phyloP scores from a whole-genome alignment of 1,140 invertebrate species.

The Anadara kagoshimensis region DNA sequence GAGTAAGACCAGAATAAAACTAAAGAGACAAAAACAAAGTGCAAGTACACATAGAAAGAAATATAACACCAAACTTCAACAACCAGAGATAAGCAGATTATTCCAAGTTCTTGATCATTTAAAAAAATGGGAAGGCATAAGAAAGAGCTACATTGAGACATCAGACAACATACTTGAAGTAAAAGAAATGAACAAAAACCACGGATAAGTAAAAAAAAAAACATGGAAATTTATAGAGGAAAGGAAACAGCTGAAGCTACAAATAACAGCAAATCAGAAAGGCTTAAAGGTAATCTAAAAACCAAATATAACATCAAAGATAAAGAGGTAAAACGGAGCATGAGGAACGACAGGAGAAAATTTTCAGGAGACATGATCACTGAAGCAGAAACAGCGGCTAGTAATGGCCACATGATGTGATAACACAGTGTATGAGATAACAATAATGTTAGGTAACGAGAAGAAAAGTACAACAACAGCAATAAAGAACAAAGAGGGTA shows the following conservation, averaged over 20 bases:
- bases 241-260: no score
- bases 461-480: slow-evolving; percentile 11
- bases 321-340: no score
- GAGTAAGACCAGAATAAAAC: slow-evolving; percentile 20
- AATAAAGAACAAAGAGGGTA: slow-evolving; percentile 4
- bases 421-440: slow-evolving; percentile 7
- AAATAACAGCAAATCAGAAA: no score
- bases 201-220: slow-evolving; percentile 25
- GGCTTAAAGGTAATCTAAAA: no score
- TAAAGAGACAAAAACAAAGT: slow-evolving; percentile 7
- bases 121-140: slow-evolving; percentile 9
- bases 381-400: slow-evolving; percentile 18
- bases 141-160: slow-evolving; percentile 18
- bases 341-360: no score
- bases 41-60: slow-evolving; percentile 2
- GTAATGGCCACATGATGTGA: slow-evolving; percentile 12
- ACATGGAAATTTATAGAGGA: slow-evolving; percentile 23
- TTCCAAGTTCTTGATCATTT: slow-evolving; percentile 21
- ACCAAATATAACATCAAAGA: no score
- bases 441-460: not conserved
- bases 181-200: slow-evolving; percentile 25
- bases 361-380: no score
- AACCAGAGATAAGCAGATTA: slow-evolving; percentile 20
- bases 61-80: slow-evolving; percentile 22
- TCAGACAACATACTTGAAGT: slow-evolving; percentile 23